Conservation (phyloP, 2,888 invertebrate genomes). For the Pristionchus exspectatus region DNA sequence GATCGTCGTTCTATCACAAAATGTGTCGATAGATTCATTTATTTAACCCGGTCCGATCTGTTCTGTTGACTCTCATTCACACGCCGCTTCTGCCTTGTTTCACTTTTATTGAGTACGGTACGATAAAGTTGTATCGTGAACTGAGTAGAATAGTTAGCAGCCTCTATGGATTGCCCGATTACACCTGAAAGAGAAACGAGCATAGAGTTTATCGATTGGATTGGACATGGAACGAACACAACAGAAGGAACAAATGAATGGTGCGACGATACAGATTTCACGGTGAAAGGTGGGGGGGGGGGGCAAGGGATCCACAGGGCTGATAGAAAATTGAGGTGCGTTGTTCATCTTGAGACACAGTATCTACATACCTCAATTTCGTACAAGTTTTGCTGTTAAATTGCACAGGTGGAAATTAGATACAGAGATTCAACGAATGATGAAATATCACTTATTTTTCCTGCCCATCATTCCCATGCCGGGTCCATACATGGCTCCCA, state of each 20-base stretch:
- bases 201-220: neutral
- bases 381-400: too few species aligned
- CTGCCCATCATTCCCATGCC: slow-evolving; percentile 48
- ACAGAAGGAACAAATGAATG: neutral
- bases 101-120: slow-evolving; percentile 43
- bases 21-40: neutral
- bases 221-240: neutral
- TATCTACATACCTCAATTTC: too few species aligned
- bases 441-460: neutral
- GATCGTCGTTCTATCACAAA: slow-evolving; percentile 8
- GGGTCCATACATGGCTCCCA: slow-evolving; percentile 40
- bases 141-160: slow-evolving; percentile 1
- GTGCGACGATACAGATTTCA: neutral
- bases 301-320: too few species aligned
- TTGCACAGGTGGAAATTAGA: neutral
- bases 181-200: neutral
- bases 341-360: too few species aligned
- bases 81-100: slow-evolving; percentile 20
- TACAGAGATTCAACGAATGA: neutral
- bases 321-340: too few species aligned
- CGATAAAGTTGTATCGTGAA: slow-evolving; percentile 29
- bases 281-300: neutral
- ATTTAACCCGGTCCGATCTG: slow-evolving; percentile 26
- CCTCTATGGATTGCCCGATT: slow-evolving; percentile 13
- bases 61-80: slow-evolving; percentile 30